Evolutionary conservation across 2,888 invertebrate genomes (phyloP), one percentile per base, ranked within the genome.

Genomic region (Mythimna impura): DNA sequence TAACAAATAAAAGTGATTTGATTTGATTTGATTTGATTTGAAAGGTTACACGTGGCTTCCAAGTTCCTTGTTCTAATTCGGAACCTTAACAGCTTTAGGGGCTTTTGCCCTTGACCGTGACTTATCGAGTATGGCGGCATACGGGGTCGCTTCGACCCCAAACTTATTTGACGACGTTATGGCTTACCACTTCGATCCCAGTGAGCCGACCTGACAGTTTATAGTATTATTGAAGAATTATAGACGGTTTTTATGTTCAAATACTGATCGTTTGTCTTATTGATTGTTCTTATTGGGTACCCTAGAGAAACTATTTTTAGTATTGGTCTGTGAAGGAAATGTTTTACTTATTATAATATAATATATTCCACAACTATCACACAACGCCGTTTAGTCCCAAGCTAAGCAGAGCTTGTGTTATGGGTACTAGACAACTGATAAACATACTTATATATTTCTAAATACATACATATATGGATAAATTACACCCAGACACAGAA

Each of bases 151-250:
- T 14, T 36, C 22, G 57, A 75, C 64, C 81, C 74, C 61, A 47
- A 57, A 70, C 69, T 80, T 76, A 76, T 80, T 78, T 66, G 80
- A 75, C 54, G 61, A 55, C 64, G 55, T 69, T 68, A 63, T 36
- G 34, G 61, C 34, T 73, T 79, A 34, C 30, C 61, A 36, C 61
- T 62, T 62, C 22, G 64, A 47, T 55, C 69, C 34, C 36, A 20
- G 30, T 40, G 43, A 50, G 54, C 73, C 40, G 55, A 61, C 20
- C 34, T 34, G 40, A 20, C 58, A 55, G 52, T 79, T 79, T 62
- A 79, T 79, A 57, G 74, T 62, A 66, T 57, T 55, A 47, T n/a
- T 36, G 40, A 64, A 55, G 63, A 76, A 30, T 52, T 62, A 76
- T 63, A 7, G 34, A 14, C 43, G 34, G 58, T 30, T 63, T 74